phyloP scores from a whole-genome alignment of 64 coral and sea anemone genomes.

The Stichodactyla mertensii region DNA sequence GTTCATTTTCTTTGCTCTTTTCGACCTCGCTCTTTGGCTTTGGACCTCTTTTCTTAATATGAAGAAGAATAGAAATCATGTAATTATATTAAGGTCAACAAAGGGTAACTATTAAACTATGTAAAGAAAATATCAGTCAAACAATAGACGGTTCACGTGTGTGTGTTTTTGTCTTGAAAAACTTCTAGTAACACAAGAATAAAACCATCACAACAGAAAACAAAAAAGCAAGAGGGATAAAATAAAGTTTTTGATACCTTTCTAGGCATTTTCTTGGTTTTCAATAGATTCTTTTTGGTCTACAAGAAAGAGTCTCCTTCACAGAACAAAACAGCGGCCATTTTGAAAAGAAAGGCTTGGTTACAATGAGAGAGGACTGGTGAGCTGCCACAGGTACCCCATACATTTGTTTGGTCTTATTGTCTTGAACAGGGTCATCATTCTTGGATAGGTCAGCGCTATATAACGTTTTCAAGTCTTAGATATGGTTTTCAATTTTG shows the following conservation, averaged over 20 bases:
- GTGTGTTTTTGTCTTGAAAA: background rate
- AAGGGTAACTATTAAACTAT: background rate
- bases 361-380: background rate
- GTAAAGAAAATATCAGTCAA: background rate
- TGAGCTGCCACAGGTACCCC: background rate
- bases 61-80: background rate
- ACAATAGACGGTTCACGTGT: no score
- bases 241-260: background rate
- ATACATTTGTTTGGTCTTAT: no score
- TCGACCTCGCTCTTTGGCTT: conserved; percentile 17
- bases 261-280: conserved; percentile 4
- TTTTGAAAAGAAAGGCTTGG: conserved; percentile 13
- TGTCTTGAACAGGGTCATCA: no score
- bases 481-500: no score
- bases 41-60: conserved; percentile 18
- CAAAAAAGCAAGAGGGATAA: background rate
- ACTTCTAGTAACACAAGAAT: background rate
- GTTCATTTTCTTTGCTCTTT: background rate
- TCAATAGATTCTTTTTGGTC: background rate
- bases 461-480: no score
- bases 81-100: background rate
- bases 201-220: background rate
- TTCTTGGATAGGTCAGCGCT: no score
- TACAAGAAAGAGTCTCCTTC: background rate
- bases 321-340: conserved; percentile 8